Base-by-base conservation (phyloP, 2,888 invertebrate species). In the Acanthosoma haemorrhoidale region DNA sequence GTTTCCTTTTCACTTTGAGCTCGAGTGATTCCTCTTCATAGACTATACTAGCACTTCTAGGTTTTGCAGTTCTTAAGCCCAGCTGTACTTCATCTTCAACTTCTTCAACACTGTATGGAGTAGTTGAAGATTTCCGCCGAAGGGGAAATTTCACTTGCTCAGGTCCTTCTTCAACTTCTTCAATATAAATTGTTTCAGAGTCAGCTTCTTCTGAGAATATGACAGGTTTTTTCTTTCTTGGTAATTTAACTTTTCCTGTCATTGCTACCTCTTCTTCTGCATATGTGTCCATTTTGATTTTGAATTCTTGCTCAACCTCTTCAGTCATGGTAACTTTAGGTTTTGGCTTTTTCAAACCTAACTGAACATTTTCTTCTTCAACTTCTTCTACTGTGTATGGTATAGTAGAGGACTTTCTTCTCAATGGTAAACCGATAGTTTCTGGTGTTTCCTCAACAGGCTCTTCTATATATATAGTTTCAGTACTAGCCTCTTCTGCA, bases 251-350 rank as follows among this genome's bases (percentile, higher is more conserved):
- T 80, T 90, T 92, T 70, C 91, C 90, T 3, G 90, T 88, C 88
- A 92, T 89, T 8, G 91, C 90, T 75, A 92, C 89, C 81, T 92
- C 91, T 82, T 92, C 92, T 81, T 92, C 92, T 39, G 91, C 91
- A 78, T 92, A 92, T 0, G 90, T 89, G 80, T 92, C 90, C 72
- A 92, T 81, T 11, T 90, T 89, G 74, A 93, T 92, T 80, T 89
- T 92, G 78, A 93, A 93, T 81, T 93, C 93, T 81, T 93, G 93
- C 78, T 93, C 92, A 13, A 93, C 90, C 76, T 92, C 90, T 82
- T 92, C 92, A 79, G 90, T 90, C 0, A 87, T 88, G 4, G 83
- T 80, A 4, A 58, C 60, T 80, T 87, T 73, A 4, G 73, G 72
- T 29, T 75, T 72, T 18, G 51, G 25, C 21, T 63, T 73, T 43